phyloP scores from a whole-genome alignment of 2,797 vertebrate genomes.

The Vespertilio murinus region DNA sequence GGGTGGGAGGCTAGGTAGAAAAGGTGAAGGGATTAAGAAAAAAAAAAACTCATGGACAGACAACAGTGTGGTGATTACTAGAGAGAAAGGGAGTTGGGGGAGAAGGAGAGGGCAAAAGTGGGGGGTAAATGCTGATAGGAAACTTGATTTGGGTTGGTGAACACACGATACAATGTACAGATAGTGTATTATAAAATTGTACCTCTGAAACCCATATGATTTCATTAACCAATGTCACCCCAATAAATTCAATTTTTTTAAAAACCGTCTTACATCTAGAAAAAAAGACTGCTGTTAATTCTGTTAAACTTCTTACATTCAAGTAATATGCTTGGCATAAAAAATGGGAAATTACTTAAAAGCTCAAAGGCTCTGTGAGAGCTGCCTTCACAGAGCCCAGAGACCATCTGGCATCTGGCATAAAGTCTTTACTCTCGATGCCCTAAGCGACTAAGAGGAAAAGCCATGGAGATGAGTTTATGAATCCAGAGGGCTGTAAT shows the following conservation, averaged over 20 bases:
- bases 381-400: not conserved
- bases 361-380: not conserved
- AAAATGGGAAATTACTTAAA: constrained; percentile 53
- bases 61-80: not conserved
- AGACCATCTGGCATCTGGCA: constrained; percentile 57
- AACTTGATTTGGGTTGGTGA: not conserved
- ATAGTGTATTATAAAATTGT: not conserved
- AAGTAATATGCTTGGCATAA: not conserved
- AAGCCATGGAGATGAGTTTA: not conserved
- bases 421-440: not conserved
- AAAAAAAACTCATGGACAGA: not conserved
- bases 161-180: not conserved
- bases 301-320: constrained; percentile 35
- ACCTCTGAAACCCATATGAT: not conserved
- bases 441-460: constrained; percentile 11
- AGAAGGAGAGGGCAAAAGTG: not conserved
- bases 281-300: constrained; percentile 24
- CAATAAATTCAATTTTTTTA: not conserved
- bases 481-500: not conserved
- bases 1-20: not conserved
- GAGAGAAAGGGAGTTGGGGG: not conserved
- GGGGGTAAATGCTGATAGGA: not conserved
- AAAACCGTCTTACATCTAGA: constrained; percentile 30
- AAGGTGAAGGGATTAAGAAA: not conserved
- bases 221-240: not conserved